These are phyloP conservation scores for Diachasma alloeum DNA, from an alignment of 1,140 invertebrate species.

Conservation along the genomic window DNA sequence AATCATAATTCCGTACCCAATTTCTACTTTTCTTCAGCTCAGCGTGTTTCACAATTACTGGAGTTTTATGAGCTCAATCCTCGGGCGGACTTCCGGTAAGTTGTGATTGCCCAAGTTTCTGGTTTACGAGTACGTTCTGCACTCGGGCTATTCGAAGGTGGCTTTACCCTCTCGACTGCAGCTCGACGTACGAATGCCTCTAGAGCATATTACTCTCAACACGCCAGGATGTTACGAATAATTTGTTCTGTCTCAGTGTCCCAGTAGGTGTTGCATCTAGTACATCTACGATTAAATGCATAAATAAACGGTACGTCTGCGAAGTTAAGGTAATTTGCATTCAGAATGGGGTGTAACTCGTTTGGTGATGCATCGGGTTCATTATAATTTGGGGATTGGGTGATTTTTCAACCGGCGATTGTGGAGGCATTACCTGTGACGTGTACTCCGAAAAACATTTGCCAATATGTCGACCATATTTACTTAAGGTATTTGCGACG, in stretches of 20 bases:
- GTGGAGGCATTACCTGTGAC: no score
- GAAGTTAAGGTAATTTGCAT: background rate
- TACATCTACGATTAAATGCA: background rate
- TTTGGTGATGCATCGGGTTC: background rate
- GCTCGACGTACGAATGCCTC: slow-evolving; percentile 20
- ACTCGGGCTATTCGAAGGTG: slow-evolving; percentile 4
- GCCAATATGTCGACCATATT: no score
- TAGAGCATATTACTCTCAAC: slow-evolving; percentile 14
- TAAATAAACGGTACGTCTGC: background rate
- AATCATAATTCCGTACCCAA: background rate
- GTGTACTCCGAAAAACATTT: no score
- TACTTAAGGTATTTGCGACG: no score
- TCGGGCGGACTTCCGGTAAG: slow-evolving; percentile 29
- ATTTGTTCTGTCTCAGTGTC: background rate
- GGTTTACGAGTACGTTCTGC: slow-evolving; percentile 31
- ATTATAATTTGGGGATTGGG: background rate
- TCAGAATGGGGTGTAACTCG: background rate
- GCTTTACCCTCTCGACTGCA: background rate
- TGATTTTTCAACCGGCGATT: background rate
- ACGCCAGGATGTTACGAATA: background rate
- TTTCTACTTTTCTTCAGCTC: background rate
- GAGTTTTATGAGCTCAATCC: slow-evolving; percentile 22
- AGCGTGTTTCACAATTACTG: background rate
- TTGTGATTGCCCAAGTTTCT: slow-evolving; percentile 38
- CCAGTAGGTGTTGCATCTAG: background rate